A percentile compares a stretch with the other conserved stretches of the same genome.
These are phyloP conservation scores for Nephrotoma appendiculata DNA, from an alignment of 2,888 invertebrate species.

Conservation along the genomic window DNA sequence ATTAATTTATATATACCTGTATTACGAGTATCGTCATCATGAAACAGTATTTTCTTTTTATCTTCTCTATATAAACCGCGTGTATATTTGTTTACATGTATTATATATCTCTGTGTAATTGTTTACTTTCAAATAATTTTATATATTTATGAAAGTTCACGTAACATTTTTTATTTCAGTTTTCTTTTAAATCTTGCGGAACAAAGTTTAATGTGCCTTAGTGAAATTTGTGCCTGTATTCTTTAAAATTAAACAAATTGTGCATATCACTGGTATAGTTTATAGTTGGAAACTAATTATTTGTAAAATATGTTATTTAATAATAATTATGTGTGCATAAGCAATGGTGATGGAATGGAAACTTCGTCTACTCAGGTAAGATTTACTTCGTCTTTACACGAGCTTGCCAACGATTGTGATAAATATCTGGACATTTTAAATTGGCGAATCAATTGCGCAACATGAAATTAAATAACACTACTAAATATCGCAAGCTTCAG, in stretches of 20 bases:
- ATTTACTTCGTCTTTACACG: not conserved
- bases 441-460: too few species aligned
- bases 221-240: not conserved
- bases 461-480: too few species aligned
- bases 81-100: not conserved
- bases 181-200: not conserved
- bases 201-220: not conserved
- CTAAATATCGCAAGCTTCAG: too few species aligned
- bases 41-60: not conserved
- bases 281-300: not conserved
- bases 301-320: not conserved
- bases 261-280: not conserved
- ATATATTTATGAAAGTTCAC: not conserved
- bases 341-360: not conserved
- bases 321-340: not conserved
- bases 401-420: too few species aligned
- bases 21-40: not conserved
- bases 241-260: not conserved
- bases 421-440: too few species aligned
- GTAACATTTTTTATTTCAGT: not conserved
- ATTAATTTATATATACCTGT: not conserved
- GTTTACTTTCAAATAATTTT: not conserved
- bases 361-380: not conserved
- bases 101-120: not conserved
- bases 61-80: not conserved